These are phyloP conservation scores for Pseudopleuronectes americanus DNA, from an alignment of 2,797 vertebrate genomes.

Conservation along the genomic window DNA sequence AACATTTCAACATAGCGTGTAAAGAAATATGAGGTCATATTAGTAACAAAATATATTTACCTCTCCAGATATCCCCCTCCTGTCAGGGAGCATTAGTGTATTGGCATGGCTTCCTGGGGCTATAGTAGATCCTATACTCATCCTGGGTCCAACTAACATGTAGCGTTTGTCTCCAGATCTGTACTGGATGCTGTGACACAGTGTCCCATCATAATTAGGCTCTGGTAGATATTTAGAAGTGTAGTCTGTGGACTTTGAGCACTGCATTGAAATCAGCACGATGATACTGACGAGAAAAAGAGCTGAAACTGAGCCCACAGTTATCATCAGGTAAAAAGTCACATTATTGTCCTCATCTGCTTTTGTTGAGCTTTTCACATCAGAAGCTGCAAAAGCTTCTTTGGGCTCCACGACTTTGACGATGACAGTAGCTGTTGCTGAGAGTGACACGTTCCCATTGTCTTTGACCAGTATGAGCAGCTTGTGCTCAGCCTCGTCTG, in stretches of 20 bases:
- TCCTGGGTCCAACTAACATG: constrained; percentile 79
- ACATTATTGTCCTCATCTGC: constrained; percentile 65
- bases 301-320: constrained; percentile 63
- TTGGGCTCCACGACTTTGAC: constrained; percentile 68
- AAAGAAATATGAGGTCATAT: not conserved
- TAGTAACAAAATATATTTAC: constrained; percentile 39
- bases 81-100: constrained; percentile 65
- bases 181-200: constrained; percentile 78
- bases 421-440: constrained; percentile 56
- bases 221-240: constrained; percentile 65
- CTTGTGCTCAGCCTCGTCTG: constrained; percentile 56
- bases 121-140: constrained; percentile 76
- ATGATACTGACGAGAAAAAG: constrained; percentile 70
- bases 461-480: constrained; percentile 69
- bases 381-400: constrained; percentile 79
- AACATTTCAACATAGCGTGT: not conserved
- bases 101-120: constrained; percentile 67
- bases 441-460: constrained; percentile 67
- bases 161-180: constrained; percentile 78
- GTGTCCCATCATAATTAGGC: constrained; percentile 41
- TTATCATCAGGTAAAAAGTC: constrained; percentile 66
- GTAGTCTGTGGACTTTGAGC: constrained; percentile 64
- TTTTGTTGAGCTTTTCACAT: constrained; percentile 80
- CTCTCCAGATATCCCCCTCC: constrained; percentile 60
- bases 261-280: constrained; percentile 68